Percentiles rank a stretch among this genome's conserved stretches.
Conservation (phyloP, 1,140 invertebrate species). For the Formica selysi region DNA sequence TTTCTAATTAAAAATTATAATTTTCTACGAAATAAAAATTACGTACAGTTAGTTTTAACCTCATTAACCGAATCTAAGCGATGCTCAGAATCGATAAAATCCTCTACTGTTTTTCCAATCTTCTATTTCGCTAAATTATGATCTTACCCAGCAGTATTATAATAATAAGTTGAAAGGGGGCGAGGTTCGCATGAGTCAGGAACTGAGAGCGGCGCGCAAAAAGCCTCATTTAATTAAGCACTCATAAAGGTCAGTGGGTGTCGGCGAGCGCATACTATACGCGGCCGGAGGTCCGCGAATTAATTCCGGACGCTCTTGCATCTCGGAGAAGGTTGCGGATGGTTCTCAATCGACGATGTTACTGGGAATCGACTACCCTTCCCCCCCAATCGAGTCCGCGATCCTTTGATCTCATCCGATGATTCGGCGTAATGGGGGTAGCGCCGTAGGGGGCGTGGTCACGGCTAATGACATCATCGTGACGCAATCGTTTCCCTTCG, state of each 20-base stretch:
- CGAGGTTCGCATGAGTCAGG: conserved; percentile 46
- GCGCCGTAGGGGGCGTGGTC: conserved; percentile 81
- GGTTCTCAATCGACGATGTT: conserved; percentile 24
- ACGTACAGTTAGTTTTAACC: not conserved
- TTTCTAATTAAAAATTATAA: not conserved
- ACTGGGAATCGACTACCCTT: conserved; percentile 14
- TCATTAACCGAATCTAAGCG: conserved; percentile 24
- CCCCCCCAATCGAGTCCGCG: not conserved
- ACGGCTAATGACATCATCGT: conserved; percentile 84
- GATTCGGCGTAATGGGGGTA: conserved; percentile 84
- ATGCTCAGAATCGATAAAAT: not conserved
- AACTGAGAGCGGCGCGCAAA: conserved; percentile 54
- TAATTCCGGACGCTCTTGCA: conserved; percentile 68
- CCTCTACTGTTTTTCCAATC: not conserved
- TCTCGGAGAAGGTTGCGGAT: conserved; percentile 39
- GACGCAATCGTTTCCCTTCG: conserved; percentile 84
- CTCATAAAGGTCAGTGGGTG: conserved; percentile 55
- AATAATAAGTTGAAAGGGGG: conserved; percentile 49
- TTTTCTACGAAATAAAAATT: not conserved
- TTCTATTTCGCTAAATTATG: conserved; percentile 49
- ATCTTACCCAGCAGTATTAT: conserved; percentile 34
- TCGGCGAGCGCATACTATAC: conserved; percentile 52
- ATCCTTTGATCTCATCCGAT: conserved; percentile 76
- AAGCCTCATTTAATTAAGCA: conserved; percentile 74
- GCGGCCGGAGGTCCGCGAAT: conserved; percentile 69